phyloP scores from a whole-genome alignment of 2,113 vertebrate genomes.

The Fulica atra region DNA sequence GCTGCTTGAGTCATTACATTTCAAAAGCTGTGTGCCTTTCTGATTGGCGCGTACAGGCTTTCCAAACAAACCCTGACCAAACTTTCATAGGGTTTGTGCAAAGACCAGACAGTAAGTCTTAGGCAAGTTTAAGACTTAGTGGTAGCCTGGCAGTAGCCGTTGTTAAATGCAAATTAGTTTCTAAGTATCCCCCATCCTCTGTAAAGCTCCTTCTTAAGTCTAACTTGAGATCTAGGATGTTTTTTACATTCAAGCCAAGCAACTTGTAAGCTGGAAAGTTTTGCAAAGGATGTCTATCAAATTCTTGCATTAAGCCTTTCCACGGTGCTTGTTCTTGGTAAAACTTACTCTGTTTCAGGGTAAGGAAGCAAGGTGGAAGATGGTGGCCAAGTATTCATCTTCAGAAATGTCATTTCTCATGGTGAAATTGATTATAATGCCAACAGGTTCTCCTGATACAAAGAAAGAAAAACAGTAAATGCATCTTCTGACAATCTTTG shows the following conservation, averaged over 20 bases:
- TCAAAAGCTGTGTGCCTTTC: neutral
- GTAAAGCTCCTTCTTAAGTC: neutral
- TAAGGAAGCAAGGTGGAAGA: neutral
- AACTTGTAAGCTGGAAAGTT: neutral
- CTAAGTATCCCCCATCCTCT: neutral
- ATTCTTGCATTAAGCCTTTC: neutral
- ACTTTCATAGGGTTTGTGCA: neutral
- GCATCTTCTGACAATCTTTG: neutral
- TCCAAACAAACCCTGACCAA: neutral
- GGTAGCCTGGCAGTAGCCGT: neutral
- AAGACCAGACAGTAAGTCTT: neutral
- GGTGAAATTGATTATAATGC: neutral
- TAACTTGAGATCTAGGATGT: neutral
- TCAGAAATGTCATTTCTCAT: neutral
- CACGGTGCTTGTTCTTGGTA: neutral
- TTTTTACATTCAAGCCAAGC: neutral
- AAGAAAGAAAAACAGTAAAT: neutral
- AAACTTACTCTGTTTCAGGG: neutral
- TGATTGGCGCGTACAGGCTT: accelerated
- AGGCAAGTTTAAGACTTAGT: neutral
- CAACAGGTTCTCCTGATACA: neutral
- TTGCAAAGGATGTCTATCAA: neutral
- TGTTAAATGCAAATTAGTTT: neutral
- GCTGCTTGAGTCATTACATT: neutral
- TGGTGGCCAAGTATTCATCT: neutral